Conservation (phyloP, 2,888 invertebrate species). For the Falcaria lacertinaria region DNA sequence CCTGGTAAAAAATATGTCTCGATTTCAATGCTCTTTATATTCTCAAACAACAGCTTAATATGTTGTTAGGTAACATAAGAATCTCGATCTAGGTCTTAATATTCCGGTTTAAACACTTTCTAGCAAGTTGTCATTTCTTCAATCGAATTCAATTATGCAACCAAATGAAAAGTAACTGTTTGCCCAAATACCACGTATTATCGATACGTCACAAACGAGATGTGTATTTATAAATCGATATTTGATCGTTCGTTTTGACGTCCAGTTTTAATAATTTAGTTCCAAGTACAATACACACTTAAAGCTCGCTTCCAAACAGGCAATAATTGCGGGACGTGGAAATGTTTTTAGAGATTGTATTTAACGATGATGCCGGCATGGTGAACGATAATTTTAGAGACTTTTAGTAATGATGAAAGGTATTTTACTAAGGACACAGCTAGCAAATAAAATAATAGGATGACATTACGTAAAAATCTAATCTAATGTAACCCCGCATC, state of each 20-base stretch:
- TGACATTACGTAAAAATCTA: too few relatives aligned
- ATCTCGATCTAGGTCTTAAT: not conserved
- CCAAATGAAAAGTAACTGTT: not conserved
- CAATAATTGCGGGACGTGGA: too few relatives aligned
- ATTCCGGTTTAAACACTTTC: conserved; percentile 1
- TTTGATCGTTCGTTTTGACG: conserved; percentile 12
- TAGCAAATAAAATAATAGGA: too few relatives aligned
- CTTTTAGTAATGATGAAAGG: too few relatives aligned
- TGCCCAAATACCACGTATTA: not conserved
- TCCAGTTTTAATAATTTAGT: conserved; percentile 16
- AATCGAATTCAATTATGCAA: not conserved
- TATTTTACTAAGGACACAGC: too few relatives aligned
- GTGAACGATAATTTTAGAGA: too few relatives aligned
- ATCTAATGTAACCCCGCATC: not conserved
- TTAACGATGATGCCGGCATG: too few relatives aligned
- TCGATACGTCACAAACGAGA: not conserved
- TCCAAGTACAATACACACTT: conserved; percentile 6
- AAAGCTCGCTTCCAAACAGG: not conserved
- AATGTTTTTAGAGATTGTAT: too few relatives aligned
- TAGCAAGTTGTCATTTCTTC: not conserved
- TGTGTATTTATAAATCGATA: conserved; percentile 21
- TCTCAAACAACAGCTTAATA: too few relatives aligned
- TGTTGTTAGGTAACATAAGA: not conserved
- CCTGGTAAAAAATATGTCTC: too few relatives aligned
- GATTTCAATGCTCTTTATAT: too few relatives aligned